A percentile compares a stretch with the other conserved stretches of the same genome.
Evolutionary conservation across 2,888 invertebrate species (phyloP).

Genomic region (Hypena proboscidalis): DNA sequence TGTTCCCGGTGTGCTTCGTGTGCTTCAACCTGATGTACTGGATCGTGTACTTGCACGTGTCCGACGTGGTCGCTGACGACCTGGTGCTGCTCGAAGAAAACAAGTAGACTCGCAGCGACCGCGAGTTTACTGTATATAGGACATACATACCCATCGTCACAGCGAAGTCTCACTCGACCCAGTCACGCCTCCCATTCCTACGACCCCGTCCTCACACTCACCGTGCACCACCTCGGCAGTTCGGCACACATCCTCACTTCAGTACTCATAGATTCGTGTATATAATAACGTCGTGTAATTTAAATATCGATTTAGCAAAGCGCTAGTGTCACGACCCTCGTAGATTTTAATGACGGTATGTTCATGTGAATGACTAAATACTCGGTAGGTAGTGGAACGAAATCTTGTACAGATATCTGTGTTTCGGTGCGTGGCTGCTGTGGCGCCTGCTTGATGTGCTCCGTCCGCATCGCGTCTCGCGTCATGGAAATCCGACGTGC

Average conservation of each 20-base stretch:
- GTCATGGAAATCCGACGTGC: too few relatives aligned
- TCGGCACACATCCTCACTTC: slow-evolving; percentile 5
- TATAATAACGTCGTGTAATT: slow-evolving; percentile 28
- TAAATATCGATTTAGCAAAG: slow-evolving; percentile 37
- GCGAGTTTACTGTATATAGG: slow-evolving; percentile 1
- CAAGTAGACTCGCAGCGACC: slow-evolving; percentile 36
- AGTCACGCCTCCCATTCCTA: not conserved
- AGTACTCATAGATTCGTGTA: slow-evolving; percentile 23
- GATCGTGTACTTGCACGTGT: slow-evolving; percentile 97
- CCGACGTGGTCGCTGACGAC: slow-evolving; percentile 96
- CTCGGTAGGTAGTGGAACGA: slow-evolving; percentile 18
- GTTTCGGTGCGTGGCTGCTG: slow-evolving; percentile 5
- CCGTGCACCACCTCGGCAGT: slow-evolving; percentile 2
- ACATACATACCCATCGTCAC: not conserved
- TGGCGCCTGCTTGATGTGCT: not conserved
- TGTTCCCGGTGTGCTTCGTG: slow-evolving; percentile 98
- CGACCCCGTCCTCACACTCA: slow-evolving; percentile 14
- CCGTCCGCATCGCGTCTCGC: not conserved
- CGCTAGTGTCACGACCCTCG: slow-evolving; percentile 41
- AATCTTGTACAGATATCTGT: slow-evolving; percentile 33
- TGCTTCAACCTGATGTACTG: slow-evolving; percentile 99
- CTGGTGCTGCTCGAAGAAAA: slow-evolving; percentile 89
- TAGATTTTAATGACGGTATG: slow-evolving; percentile 28
- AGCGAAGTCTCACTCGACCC: not conserved
- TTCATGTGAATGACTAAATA: slow-evolving; percentile 12